Evolutionary conservation across 1,140 invertebrate genomes (phyloP).

Genomic region (Drosophila pectinifera): DNA sequence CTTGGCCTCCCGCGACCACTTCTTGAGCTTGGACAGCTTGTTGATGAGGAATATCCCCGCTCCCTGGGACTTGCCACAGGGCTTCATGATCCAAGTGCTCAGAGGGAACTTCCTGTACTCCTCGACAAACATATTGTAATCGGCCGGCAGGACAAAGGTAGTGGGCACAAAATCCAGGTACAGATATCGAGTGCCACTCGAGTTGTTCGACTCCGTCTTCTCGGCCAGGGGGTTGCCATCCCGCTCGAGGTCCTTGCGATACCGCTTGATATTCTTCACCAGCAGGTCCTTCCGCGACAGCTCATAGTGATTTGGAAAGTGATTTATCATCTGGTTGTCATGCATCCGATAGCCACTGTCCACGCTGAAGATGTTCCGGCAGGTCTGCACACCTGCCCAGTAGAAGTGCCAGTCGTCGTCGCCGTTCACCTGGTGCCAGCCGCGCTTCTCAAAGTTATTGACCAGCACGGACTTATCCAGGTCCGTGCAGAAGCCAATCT

Average conservation of each 20-base stretch:
- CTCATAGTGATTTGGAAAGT: constrained; percentile 98
- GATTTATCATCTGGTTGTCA: constrained; percentile 96
- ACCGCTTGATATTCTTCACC: constrained; percentile 98
- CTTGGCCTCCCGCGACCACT: constrained; percentile 94
- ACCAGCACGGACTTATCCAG: constrained; percentile 97
- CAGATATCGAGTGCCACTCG: constrained; percentile 91
- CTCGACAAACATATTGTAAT: constrained; percentile 98
- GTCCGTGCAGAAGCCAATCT: constrained; percentile 94
- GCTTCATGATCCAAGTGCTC: constrained; percentile 99
- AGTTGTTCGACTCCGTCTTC: constrained; percentile 87
- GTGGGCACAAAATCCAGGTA: constrained; percentile 96
- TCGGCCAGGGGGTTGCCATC: constrained; percentile 95
- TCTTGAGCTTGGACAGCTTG: constrained; percentile 94
- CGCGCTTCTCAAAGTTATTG: constrained; percentile 96
- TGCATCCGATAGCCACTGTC: constrained; percentile 96
- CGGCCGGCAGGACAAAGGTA: constrained; percentile 96
- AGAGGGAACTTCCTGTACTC: constrained; percentile 96
- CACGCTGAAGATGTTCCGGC: constrained; percentile 95
- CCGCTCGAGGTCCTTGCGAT: constrained; percentile 95
- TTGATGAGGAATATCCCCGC: constrained; percentile 95
- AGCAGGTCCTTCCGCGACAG: constrained; percentile 96
- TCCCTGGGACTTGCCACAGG: constrained; percentile 95
- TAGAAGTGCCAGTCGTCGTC: constrained; percentile 99
- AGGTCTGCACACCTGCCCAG: constrained; percentile 96
- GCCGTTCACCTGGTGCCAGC: constrained; percentile 95